Base-by-base conservation (phyloP, 2,113 vertebrate genomes). In the Pipa parva region DNA sequence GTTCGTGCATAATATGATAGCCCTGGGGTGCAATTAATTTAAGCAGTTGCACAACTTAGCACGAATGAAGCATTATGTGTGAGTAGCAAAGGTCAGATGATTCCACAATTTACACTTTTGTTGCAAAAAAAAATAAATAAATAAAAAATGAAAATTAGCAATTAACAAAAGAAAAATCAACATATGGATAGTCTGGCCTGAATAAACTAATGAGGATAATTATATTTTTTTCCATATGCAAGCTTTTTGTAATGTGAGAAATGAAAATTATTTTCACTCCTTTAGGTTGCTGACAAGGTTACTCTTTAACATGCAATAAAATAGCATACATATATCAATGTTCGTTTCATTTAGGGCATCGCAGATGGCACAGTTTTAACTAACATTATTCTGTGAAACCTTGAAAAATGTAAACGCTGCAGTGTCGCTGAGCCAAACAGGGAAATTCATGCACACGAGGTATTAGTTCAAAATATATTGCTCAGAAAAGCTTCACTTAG, bases 11-110 rank as follows among this genome's bases (percentile, higher is more conserved):
- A 80, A 70, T 24, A 1, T 73, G 65, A 73, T 75, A 77, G 60
- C 74, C 75, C 68, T 74, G 46, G 66, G 69, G 73, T 80, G 29
- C 63, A 81, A 83, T 81, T 82, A 77, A 79, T 83, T 75, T 78
- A 76, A 79, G 57, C 72, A 73, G 63, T 77, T 83, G 59, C 9
- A 79, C 74, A 81, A 78, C 59, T 71, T 78, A 74, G 54, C 62
- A 71, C 58, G 51, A 48, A 67, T 55, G 63, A 75, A 71, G 15
- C 36, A 73, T 59, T 39, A 57, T 73, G 73, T 73, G 28, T 75
- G 66, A 48, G 72, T 76, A 73, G 50, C 58, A 67, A 80, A 80
- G 72, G 69, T 75, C 79, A 76, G 67, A 70, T 63, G 63, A 59
- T 65, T 63, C 31, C 59, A 73, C 26, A 78, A 69, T 80, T 79